phyloP scores from a whole-genome alignment of 2,797 vertebrate genomes.

The Acrocephalus scirpaceus region DNA sequence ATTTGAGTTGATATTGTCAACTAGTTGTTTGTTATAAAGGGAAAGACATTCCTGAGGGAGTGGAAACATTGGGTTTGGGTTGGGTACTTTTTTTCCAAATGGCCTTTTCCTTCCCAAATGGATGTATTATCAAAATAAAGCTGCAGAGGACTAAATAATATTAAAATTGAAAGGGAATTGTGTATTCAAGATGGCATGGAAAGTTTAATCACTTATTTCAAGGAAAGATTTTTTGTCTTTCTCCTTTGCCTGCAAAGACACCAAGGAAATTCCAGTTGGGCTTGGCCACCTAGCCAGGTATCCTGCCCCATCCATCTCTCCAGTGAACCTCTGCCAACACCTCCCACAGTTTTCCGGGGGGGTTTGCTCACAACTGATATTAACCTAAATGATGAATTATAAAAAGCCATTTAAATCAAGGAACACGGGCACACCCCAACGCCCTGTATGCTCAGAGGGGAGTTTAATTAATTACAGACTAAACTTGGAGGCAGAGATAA shows the following conservation, averaged over 20 bases:
- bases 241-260: neutral
- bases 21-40: neutral
- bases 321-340: neutral
- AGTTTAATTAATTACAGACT: neutral
- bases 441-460: neutral
- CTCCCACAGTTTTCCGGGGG: neutral
- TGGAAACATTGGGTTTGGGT: neutral
- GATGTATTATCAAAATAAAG: neutral
- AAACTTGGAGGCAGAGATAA: neutral
- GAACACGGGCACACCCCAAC: neutral
- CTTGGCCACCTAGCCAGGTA: neutral
- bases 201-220: neutral
- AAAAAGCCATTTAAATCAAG: neutral
- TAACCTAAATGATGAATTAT: neutral
- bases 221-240: neutral
- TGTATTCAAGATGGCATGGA: neutral
- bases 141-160: neutral
- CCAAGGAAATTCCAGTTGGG: neutral
- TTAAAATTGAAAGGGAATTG: neutral
- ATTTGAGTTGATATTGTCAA: neutral
- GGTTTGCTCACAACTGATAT: neutral
- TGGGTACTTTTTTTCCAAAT: neutral
- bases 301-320: neutral
- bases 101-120: neutral
- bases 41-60: neutral